Percentiles rank a stretch among this genome's conserved stretches.
phyloP scores from a whole-genome alignment of 2,797 vertebrate species.

The Typhlichthys eigenmanni region DNA sequence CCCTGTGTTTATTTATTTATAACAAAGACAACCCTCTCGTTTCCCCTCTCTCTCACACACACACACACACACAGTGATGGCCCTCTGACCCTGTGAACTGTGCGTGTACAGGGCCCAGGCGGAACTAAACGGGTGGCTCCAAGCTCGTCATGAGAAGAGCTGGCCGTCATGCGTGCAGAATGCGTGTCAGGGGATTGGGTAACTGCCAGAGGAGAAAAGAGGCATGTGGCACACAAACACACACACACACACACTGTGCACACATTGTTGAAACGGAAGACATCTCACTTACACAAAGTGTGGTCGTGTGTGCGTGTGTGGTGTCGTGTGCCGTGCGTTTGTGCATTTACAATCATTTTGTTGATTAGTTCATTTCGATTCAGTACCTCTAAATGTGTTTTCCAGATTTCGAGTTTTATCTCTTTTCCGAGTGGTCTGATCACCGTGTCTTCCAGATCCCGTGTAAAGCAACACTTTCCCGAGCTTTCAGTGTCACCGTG shows the following conservation, averaged over 20 bases:
- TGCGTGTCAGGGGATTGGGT: slow-evolving; percentile 76
- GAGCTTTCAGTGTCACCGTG: too few relatives aligned
- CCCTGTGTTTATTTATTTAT: too few relatives aligned
- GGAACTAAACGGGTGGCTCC: slow-evolving; percentile 77
- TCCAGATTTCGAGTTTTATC: too few relatives aligned
- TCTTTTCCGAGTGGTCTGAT: too few relatives aligned
- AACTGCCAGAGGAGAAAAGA: slow-evolving; percentile 65
- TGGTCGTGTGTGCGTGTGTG: not conserved
- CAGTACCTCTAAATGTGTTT: too few relatives aligned
- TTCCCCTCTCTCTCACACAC: not conserved
- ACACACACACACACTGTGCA: slow-evolving; percentile 55
- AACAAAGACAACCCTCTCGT: too few relatives aligned
- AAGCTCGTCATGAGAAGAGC: slow-evolving; percentile 72
- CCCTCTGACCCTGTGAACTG: slow-evolving; percentile 71
- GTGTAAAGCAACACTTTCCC: too few relatives aligned
- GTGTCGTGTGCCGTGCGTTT: too few relatives aligned
- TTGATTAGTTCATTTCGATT: too few relatives aligned
- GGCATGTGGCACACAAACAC: slow-evolving; percentile 63
- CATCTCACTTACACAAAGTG: slow-evolving; percentile 69
- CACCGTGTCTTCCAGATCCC: too few relatives aligned
- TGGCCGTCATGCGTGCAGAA: slow-evolving; percentile 73
- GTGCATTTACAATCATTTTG: too few relatives aligned
- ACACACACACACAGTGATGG: slow-evolving; percentile 35
- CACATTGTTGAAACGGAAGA: slow-evolving; percentile 77
- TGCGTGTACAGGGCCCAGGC: slow-evolving; percentile 70